phyloP scores from a whole-genome alignment of 2,888 invertebrate species.

The Apamea epomidion region DNA sequence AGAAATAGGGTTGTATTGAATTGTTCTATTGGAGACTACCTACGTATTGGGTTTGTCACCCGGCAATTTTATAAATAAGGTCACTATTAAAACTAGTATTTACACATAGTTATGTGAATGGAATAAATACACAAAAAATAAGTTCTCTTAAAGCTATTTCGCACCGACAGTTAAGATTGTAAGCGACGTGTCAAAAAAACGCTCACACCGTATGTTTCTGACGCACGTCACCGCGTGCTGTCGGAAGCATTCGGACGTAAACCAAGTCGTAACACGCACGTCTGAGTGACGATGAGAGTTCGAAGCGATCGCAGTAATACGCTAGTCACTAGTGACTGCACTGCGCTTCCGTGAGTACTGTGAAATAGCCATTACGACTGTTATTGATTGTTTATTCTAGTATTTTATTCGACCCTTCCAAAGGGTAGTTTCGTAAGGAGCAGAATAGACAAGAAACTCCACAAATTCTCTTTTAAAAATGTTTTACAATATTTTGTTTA shows the following conservation, averaged over 20 bases:
- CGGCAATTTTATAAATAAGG: neutral
- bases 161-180: neutral
- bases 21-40: neutral
- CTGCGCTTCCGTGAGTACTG: neutral
- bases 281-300: slow-evolving; percentile 6
- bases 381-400: neutral
- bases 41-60: neutral
- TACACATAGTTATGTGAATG: neutral
- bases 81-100: neutral
- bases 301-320: neutral
- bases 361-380: neutral
- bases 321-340: neutral
- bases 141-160: neutral
- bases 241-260: slow-evolving; percentile 26
- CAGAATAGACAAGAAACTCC: too few species aligned
- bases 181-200: slow-evolving; percentile 15
- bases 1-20: slow-evolving; percentile 15
- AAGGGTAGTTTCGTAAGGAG: too few species aligned
- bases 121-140: neutral
- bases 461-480: too few species aligned
- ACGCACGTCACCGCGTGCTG: slow-evolving; percentile 10
- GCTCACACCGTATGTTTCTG: neutral
- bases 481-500: too few species aligned
- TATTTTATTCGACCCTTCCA: too few species aligned
- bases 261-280: slow-evolving; percentile 8